These are phyloP conservation scores for Sturnus vulgaris DNA, from an alignment of 2,113 vertebrate species.

Conservation along the genomic window DNA sequence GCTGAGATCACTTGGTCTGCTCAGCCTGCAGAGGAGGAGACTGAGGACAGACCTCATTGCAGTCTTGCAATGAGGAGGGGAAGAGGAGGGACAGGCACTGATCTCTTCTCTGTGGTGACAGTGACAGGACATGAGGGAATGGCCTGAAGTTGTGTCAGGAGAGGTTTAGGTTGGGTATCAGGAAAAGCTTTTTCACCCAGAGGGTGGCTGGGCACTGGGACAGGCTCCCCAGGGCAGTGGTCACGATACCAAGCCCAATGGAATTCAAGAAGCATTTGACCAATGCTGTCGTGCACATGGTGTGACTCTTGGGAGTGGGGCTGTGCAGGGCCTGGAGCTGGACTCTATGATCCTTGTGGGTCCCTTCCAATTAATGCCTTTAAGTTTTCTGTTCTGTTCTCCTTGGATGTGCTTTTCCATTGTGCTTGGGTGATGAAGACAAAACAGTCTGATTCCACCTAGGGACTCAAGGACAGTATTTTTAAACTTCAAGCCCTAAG, in stretches of 20 bases:
- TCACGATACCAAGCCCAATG: neutral
- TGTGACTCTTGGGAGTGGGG: neutral
- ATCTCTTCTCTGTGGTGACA: neutral
- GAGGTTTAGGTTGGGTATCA: no score
- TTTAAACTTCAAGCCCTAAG: no score
- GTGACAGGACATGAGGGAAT: neutral
- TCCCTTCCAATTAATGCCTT: neutral
- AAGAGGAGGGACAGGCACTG: neutral
- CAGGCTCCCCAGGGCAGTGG: neutral
- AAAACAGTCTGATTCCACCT: no score
- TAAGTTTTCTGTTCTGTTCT: no score
- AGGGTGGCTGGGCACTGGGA: neutral
- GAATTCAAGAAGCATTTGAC: neutral
- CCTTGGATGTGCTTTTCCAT: no score
- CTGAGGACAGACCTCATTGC: neutral
- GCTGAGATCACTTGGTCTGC: neutral
- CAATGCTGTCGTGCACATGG: neutral
- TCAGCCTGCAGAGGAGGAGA: neutral
- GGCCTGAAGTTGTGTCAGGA: neutral
- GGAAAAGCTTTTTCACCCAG: neutral
- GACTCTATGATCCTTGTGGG: no score
- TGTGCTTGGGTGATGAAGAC: no score
- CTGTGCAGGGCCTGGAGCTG: neutral
- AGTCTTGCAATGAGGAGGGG: neutral
- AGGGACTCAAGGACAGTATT: no score